Evolutionary conservation across 1,140 invertebrate species (phyloP), one percentile per base, ranked within the genome.

Genomic region (Dendrolimus punctatus): DNA sequence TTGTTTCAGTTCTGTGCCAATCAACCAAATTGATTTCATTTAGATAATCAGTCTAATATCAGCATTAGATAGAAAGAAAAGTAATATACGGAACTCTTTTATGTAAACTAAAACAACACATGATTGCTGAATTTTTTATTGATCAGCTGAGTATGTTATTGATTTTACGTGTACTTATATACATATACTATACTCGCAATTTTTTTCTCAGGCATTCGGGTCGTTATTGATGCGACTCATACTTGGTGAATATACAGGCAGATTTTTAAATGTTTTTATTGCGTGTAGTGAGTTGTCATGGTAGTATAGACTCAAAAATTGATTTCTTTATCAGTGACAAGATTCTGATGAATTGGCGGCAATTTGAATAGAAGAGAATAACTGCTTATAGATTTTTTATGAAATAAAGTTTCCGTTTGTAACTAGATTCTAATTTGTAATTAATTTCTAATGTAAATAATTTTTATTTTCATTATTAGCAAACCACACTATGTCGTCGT

Each of bases 101-200:
- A 23, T 23, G 3, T 23, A 23, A 23, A 23, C 23, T 23, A 23
- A 23, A 23, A 23, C 23, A 23, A 23, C 23, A 23, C 23, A 23
- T 3, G 23, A 23, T 23, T 23, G 23, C 23, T 23, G 44, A 42
- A 36, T 55, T 56, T 62, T 57, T 63, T 61, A 57, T 58, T 39
- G 49, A 57, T 64, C 62, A 52, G 53, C 44, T 56, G 60, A 49
- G n/a, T 59, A 49, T 23, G 23, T 23, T 23, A 55, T 66, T 50
- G 53, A 67, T 63, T 61, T 58, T 63, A 50, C 52, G 55, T 56
- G 39, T 10, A 23, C 23, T 45, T 39, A 49, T 49, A 49, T 8
- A n/a, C 9, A 8, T 39, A 23, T 39, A 6, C 37, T 50, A 41
- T 36, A 41, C 36, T 40, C 23, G 6, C 36, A 36, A 23, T 46